A percentile compares a stretch with the other conserved stretches of the same genome.
phyloP scores from a whole-genome alignment of 2,797 vertebrate genomes.

The Pangasius mekongensis region DNA sequence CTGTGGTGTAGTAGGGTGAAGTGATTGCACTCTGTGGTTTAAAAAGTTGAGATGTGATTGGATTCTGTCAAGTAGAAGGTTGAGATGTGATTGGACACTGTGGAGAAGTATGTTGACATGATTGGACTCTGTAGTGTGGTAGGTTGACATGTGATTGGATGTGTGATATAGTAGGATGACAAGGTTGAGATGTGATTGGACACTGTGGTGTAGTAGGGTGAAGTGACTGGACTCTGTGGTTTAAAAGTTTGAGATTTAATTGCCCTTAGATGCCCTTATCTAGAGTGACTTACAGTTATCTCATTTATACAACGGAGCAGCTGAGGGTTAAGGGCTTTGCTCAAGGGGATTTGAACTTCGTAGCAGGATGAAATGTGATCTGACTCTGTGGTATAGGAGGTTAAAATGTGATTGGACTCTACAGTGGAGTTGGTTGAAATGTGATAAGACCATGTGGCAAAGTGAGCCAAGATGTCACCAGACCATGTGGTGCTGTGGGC shows the following conservation, averaged over 20 bases:
- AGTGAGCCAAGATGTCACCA: not conserved
- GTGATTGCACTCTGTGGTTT: not conserved
- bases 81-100: not conserved
- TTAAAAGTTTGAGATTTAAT: not conserved
- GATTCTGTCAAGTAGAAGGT: not conserved
- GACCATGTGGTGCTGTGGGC: slow-evolving; percentile 25
- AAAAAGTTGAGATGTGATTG: not conserved
- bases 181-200: not conserved
- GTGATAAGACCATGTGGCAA: not conserved
- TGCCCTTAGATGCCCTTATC: too few relatives aligned
- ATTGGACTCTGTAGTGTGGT: not conserved
- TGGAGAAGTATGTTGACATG: not conserved
- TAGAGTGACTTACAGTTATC: too few relatives aligned
- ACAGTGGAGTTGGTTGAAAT: not conserved
- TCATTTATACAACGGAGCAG: too few relatives aligned
- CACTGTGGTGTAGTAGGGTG: not conserved
- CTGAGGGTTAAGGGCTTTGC: too few relatives aligned
- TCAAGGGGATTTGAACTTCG: too few relatives aligned
- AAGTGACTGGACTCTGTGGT: not conserved
- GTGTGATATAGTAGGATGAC: not conserved
- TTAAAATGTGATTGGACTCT: not conserved
- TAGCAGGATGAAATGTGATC: too few relatives aligned
- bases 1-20: not conserved
- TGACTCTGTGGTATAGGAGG: not conserved
- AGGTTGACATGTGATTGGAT: not conserved